Evolutionary conservation across 1,140 invertebrate species (phyloP).

Genomic region (Colletes latitarsis): DNA sequence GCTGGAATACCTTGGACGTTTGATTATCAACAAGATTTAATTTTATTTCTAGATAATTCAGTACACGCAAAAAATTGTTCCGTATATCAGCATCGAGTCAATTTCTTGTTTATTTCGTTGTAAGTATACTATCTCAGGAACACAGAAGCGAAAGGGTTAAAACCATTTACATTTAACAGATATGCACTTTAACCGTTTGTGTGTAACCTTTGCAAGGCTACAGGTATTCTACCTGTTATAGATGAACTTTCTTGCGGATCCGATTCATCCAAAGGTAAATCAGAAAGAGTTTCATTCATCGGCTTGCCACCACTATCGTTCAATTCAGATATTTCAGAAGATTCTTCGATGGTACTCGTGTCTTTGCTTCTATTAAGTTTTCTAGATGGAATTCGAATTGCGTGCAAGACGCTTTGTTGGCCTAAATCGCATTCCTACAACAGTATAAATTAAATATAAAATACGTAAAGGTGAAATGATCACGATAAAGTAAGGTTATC

Average conservation of each 20-base stretch:
- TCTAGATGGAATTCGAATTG: constrained; percentile 82
- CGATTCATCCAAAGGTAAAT: constrained; percentile 78
- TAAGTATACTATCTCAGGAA: too few species aligned
- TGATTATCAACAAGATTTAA: too few species aligned
- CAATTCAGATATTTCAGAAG: constrained; percentile 65
- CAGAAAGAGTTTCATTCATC: constrained; percentile 85
- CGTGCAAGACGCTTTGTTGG: constrained; percentile 90
- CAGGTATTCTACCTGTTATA: constrained; percentile 57
- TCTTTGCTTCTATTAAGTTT: constrained; percentile 61
- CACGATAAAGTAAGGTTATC: constrained; percentile 16
- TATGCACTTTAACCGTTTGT: neutral
- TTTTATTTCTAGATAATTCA: too few species aligned
- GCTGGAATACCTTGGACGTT: too few species aligned
- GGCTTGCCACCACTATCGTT: constrained; percentile 83
- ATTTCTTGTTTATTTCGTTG: too few species aligned
- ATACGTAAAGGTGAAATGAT: neutral
- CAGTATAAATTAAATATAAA: neutral
- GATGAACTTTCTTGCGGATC: constrained; percentile 59
- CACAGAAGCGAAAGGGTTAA: neutral
- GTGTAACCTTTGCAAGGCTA: constrained; percentile 29
- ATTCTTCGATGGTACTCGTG: constrained; percentile 69
- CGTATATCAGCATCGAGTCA: too few species aligned
- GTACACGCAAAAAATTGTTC: too few species aligned
- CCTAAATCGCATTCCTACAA: constrained; percentile 91
- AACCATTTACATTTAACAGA: constrained; percentile 30